Conservation (phyloP, 2,113 vertebrate genomes). For the Nesoenas mayeri region DNA sequence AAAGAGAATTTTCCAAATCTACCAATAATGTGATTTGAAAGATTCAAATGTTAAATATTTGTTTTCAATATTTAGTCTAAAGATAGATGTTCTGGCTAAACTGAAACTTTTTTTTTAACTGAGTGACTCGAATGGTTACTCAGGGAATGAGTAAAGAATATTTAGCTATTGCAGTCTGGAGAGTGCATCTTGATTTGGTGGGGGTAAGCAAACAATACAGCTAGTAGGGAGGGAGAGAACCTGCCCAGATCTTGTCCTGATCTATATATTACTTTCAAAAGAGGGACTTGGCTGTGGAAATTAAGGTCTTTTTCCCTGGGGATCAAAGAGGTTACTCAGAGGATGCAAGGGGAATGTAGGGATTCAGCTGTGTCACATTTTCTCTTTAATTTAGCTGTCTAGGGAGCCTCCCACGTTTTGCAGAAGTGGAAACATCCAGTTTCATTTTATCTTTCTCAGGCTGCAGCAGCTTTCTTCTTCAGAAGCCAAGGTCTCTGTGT, state of each 20-base stretch:
- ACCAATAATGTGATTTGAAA: neutral
- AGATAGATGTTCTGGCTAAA: neutral
- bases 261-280: neutral
- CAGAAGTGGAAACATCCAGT: slow-evolving; percentile 9
- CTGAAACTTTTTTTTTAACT: neutral
- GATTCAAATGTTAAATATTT: neutral
- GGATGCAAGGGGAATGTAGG: neutral
- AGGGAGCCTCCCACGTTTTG: slow-evolving; percentile 7
- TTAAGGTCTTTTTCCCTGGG: neutral
- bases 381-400: slow-evolving; percentile 20
- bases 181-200: neutral
- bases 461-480: neutral
- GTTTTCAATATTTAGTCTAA: neutral
- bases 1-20: neutral
- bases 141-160: neutral
- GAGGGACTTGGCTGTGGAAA: neutral
- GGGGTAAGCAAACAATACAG: neutral
- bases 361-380: slow-evolving; percentile 19
- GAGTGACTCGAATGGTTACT: neutral
- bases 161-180: neutral
- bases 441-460: neutral
- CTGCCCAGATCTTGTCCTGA: neutral
- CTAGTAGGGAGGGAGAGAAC: neutral
- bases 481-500: neutral
- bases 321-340: neutral